Base-by-base conservation (phyloP, 2,888 invertebrate genomes). In the Andricus quercusramuli region DNA sequence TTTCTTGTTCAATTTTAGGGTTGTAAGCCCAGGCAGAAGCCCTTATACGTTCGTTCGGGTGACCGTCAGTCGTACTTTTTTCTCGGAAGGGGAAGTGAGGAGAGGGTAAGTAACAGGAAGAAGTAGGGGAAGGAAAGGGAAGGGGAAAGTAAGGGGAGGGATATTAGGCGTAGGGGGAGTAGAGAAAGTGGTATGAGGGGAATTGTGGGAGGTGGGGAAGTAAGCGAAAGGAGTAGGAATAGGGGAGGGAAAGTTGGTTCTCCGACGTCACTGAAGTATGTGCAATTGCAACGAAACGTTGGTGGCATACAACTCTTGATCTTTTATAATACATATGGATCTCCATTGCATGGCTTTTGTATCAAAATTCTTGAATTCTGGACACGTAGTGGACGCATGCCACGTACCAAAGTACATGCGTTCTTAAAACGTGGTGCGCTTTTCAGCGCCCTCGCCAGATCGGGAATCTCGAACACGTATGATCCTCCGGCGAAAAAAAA, bases 401-500 rank as follows among this genome's bases (percentile, higher is more conserved):
- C 83, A 77, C 84, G 84, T 85, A 66, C 59, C 59, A 47, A 37
- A 70, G 81, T 83, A 56, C 51, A 78, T 78, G 83, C 77, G 78
- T 80, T 83, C 78, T 84, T 87, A 85, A 83, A 87, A 85, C 79
- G 78, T 22, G 79, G 67, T 80, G 78, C 81, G 80, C 84, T 83
- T 85, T 85, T 85, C 86, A 84, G 85, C 88, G 88, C 86, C 85
- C 84, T 85, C 79, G 77, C 56, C 80, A 87, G 85, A 88, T 87
- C 85, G 80, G 80, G 64, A 82, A 89, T 89, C 89, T 89, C 80
- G 81, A 79, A 83, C 89, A 89, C 89, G 88, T 88, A 88, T 82
- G 79, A 86, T 86, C 84, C 83, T 37, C 80, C 56, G 65, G 79
- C 80, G 81, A 70, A 85, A 83, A 85, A 83, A 82, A 85, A 84